Percentiles rank a stretch among this genome's conserved stretches.
phyloP scores from a whole-genome alignment of 2,888 invertebrate species.

The Chironomus riparius region DNA sequence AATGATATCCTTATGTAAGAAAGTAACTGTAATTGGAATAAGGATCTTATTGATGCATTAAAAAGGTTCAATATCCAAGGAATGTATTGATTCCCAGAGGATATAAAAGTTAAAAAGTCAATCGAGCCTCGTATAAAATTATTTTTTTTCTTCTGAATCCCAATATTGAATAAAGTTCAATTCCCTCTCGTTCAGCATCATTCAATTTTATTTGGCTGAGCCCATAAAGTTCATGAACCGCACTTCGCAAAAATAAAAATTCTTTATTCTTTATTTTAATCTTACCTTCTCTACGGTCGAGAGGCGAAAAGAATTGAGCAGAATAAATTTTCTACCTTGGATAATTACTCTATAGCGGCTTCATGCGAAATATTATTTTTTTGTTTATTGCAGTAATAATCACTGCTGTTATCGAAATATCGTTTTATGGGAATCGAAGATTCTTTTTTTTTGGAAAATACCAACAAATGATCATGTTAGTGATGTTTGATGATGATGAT shows the following conservation, averaged over 20 bases:
- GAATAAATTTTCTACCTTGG: not conserved
- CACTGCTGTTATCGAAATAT: not conserved
- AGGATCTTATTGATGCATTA: no score
- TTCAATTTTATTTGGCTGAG: not conserved
- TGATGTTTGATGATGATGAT: no score
- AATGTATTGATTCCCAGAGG: no score
- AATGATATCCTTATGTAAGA: no score
- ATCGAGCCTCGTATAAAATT: no score
- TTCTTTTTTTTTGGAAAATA: no score
- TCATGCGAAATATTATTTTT: not conserved
- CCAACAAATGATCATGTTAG: no score
- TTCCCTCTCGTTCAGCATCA: not conserved
- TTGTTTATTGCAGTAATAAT: conserved; percentile 22
- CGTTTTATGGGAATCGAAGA: no score
- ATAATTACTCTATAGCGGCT: conserved; percentile 14
- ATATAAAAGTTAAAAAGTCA: no score
- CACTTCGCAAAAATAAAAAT: not conserved
- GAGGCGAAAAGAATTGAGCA: not conserved
- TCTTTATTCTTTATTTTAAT: not conserved
- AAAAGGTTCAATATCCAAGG: no score
- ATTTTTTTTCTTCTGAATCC: no score
- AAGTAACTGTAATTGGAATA: no score
- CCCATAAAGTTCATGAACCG: conserved; percentile 23
- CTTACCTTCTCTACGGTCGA: not conserved
- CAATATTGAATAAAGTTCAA: not conserved